These are phyloP conservation scores for Pseudonaja textilis DNA, from an alignment of 2,113 vertebrate species.

Conservation along the genomic window DNA sequence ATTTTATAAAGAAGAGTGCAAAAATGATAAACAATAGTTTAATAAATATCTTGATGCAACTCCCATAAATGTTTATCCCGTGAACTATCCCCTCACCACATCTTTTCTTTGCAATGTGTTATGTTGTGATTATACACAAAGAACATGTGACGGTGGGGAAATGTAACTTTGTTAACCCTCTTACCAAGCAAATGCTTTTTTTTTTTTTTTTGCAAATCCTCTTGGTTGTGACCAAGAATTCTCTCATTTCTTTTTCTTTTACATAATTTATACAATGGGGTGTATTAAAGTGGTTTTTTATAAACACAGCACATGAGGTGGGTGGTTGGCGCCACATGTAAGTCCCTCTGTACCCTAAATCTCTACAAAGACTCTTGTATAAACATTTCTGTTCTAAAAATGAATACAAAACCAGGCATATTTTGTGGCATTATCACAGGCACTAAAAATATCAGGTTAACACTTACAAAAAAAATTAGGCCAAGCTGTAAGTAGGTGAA, in stretches of 20 bases:
- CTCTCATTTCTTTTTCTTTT: conserved; percentile 58
- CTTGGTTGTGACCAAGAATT: conserved; percentile 65
- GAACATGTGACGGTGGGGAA: background rate
- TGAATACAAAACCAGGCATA: conserved; percentile 57
- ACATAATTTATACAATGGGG: conserved; percentile 65
- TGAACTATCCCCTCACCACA: background rate
- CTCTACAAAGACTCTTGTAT: conserved; percentile 68
- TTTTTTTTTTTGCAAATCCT: conserved; percentile 63
- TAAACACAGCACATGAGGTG: conserved; percentile 60
- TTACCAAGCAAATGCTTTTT: conserved; percentile 73
- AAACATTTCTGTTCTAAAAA: conserved; percentile 66
- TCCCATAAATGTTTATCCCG: conserved; percentile 28
- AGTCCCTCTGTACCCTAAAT: conserved; percentile 63
- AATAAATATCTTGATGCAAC: conserved; percentile 54
- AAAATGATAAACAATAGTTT: conserved; percentile 61
- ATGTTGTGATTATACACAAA: conserved; percentile 32
- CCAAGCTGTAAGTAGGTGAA: conserved; percentile 40
- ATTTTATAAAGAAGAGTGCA: conserved; percentile 14
- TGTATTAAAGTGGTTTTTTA: conserved; percentile 68
- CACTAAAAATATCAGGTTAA: conserved; percentile 42
- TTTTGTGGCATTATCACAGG: conserved; percentile 51
- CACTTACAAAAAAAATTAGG: conserved; percentile 45
- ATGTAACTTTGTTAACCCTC: conserved; percentile 74
- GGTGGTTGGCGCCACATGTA: conserved; percentile 51
- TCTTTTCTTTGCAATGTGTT: background rate